Evolutionary conservation across 2,888 invertebrate species (phyloP), one percentile per base, ranked within the genome.

Genomic region (Silvanus unidentatus): DNA sequence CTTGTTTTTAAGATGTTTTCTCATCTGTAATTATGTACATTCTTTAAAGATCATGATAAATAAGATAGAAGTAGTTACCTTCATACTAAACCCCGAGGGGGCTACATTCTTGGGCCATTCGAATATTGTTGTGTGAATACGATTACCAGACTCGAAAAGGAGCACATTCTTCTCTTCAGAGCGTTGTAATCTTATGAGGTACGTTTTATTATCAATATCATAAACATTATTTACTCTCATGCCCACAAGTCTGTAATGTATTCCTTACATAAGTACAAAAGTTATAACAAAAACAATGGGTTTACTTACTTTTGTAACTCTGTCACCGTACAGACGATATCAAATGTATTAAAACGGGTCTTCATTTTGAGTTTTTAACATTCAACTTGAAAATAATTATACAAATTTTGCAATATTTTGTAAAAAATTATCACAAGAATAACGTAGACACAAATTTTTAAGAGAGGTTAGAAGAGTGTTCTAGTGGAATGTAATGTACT

Each of bases 41-140:
- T 5, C 22, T 3, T 22, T 22, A n/a, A n/a, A n/a, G n/a, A n/a
- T n/a, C n/a, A n/a, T n/a, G n/a, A n/a, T n/a, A n/a, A n/a, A n/a
- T n/a, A n/a, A n/a, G n/a, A n/a, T n/a, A 16, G 13, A 32, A 12
- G 29, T 39, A 34, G 29, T 28, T 47, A 88, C 88, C 78, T 99
- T 99, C 98, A 99, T 99, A 51, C 93, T 89, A 68, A 98, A 98
- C 1, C 95, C 93, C 0, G 94, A 95, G 1, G 93, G 97, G 4
- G 88, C 89, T 32, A 85, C 80, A 78, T 94, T 95, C 74, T 99
- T 99, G 0, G 98, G 97, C 98, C 99, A 99, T 67, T 98, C 97
- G 73, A 93, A 99, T 30, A 81, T 86, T 9, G 99, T 99, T 3
- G 86, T 86, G 66, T 99, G 99, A 48, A 99, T 85, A 47, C 97